Evolutionary conservation across 2,797 vertebrate species (phyloP), one percentile per base, ranked within the genome.

Genomic region (Phoebastria nigripes): DNA sequence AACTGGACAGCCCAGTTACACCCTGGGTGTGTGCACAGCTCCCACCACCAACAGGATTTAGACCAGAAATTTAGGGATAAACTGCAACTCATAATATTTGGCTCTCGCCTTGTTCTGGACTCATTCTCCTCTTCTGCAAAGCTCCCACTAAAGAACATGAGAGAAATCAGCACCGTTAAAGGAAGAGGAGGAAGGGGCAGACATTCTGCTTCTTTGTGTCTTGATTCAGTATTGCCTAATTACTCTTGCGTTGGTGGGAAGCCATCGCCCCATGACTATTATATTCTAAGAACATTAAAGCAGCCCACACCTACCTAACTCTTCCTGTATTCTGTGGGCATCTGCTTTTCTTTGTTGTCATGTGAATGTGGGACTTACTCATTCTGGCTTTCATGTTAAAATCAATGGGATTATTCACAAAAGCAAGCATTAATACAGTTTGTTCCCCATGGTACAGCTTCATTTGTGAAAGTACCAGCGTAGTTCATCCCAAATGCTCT

Each of bases 131-230:
- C 14, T 76, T 31, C 52, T 46, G 47, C 70, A 72, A 52, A 89
- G 49, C 37, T 65, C 35, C 51, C 42, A 2, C 9, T 51, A 2
- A 54, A 21, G 54, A 20, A 51, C 39, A 5, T 0, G 1, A 15
- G 42, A 58, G 81, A 24, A 59, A 66, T 33, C 58, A 28, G 33
- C 74, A 54, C 56, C 20, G 4, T 15, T 70, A 61, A 42, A 87
- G 33, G 41, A 47, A 15, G 6, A 73, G 55, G 19, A 80, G 29
- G 25, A 66, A 84, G 28, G 22, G 44, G 4, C 35, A 42, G 72
- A 54, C 33, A 3, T 72, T 73, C 31, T 18, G 11, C 46, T 72
- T 15, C 70, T 58, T 44, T 14, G 3, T 46, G 71, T 39, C 47
- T 79, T 70, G 25, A 29, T 84, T 90, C 49, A 12, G 5, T 18